These are phyloP conservation scores for Zaprionus taronus DNA, from an alignment of 1,140 invertebrate genomes.

Conservation along the genomic window DNA sequence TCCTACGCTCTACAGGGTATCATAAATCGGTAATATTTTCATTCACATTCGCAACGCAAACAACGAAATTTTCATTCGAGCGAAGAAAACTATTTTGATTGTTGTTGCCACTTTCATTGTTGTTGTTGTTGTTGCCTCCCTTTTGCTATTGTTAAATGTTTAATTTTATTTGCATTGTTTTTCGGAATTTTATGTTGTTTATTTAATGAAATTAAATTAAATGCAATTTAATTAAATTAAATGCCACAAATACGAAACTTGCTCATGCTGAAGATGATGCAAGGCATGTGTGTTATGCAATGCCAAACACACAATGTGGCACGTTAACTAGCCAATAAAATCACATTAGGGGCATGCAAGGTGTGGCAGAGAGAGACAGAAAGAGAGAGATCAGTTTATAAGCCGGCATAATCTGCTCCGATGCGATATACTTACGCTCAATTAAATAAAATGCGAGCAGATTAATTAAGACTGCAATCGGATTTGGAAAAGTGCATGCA, in stretches of 20 bases:
- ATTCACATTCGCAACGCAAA: slow-evolving; percentile 14
- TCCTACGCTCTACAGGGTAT: neutral
- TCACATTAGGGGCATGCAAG: slow-evolving; percentile 16
- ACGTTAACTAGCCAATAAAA: slow-evolving; percentile 16
- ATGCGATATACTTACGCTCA: slow-evolving; percentile 24
- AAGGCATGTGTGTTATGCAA: slow-evolving; percentile 5
- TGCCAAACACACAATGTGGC: slow-evolving; percentile 2
- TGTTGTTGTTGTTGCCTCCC: neutral
- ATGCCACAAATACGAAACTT: slow-evolving; percentile 45
- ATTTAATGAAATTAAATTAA: slow-evolving; percentile 73
- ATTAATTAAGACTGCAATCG: slow-evolving; percentile 29
- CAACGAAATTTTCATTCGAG: slow-evolving; percentile 12
- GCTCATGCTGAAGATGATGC: slow-evolving; percentile 19
- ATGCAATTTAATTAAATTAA: slow-evolving; percentile 75
- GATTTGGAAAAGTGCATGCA: slow-evolving; percentile 8
- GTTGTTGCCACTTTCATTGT: neutral
- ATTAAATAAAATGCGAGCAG: slow-evolving; percentile 36
- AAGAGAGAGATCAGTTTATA: slow-evolving; percentile 4
- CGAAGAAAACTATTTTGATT: slow-evolving; percentile 40
- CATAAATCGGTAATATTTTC: slow-evolving; percentile 12
- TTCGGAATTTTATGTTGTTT: slow-evolving; percentile 50
- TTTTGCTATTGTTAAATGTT: slow-evolving; percentile 36
- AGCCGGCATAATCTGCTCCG: slow-evolving; percentile 27
- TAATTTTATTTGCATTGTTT: slow-evolving; percentile 19
- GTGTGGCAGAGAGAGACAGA: slow-evolving; percentile 1